Conservation (phyloP, 2,888 invertebrate species). For the Heliconius aoede region DNA sequence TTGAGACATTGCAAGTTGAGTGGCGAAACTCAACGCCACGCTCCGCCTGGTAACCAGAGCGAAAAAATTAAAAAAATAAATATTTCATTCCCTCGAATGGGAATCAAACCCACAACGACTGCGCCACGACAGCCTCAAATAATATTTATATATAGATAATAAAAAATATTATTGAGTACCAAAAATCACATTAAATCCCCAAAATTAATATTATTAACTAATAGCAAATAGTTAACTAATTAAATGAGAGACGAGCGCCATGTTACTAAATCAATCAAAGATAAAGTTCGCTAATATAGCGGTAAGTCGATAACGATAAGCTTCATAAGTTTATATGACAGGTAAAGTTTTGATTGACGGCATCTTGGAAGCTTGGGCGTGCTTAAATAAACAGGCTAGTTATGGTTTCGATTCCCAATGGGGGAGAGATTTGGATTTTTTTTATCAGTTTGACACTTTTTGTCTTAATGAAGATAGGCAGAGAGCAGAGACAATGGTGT, state of each 20-base stretch:
- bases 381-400: not conserved
- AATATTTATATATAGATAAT: no score
- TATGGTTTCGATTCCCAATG: not conserved
- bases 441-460: no score
- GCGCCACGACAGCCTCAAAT: no score
- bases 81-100: not conserved
- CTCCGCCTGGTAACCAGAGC: not conserved
- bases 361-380: not conserved
- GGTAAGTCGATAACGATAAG: constrained; percentile 27
- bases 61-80: not conserved
- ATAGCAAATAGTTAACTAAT: constrained; percentile 19
- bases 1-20: no score
- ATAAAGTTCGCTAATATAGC: constrained; percentile 8
- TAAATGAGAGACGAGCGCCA: constrained; percentile 18
- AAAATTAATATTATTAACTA: not conserved
- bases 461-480: no score
- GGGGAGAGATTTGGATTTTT: not conserved
- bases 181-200: not conserved
- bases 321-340: constrained; percentile 9
- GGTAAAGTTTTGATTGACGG: constrained; percentile 19
- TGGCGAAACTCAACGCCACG: no score
- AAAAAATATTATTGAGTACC: not conserved
- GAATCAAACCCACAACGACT: no score
- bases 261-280: constrained; percentile 28
- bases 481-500: no score